Evolutionary conservation across 2,888 invertebrate genomes (phyloP).

Genomic region (Amaurobius ferox): DNA sequence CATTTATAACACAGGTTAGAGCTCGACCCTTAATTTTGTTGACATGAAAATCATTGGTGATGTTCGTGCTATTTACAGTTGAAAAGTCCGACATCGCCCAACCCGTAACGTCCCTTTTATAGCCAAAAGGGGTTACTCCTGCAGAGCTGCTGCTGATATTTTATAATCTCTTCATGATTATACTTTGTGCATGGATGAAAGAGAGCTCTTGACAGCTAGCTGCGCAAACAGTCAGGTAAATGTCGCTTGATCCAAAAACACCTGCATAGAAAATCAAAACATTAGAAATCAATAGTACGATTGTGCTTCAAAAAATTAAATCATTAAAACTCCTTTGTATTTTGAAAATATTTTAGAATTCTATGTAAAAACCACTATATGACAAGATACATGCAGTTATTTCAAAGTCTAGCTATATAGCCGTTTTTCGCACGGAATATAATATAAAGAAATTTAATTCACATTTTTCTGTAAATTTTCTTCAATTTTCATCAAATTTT

Average conservation of each 20-base stretch:
- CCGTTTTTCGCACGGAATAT: too few species aligned
- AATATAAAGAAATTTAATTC: too few species aligned
- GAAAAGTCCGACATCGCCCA: neutral
- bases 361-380: too few species aligned
- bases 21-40: neutral
- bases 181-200: neutral
- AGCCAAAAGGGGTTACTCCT: neutral
- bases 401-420: too few species aligned
- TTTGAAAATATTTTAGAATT: too few species aligned
- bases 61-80: constrained; percentile 9
- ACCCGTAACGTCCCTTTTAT: neutral
- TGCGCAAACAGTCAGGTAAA: neutral
- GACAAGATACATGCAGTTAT: too few species aligned
- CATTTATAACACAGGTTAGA: neutral
- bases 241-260: neutral
- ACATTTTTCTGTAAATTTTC: too few species aligned
- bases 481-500: too few species aligned
- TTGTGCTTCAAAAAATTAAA: neutral
- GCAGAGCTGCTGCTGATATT: neutral
- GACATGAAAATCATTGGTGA: constrained; percentile 1
- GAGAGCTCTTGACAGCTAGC: neutral
- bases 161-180: neutral
- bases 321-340: too few species aligned
- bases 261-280: neutral
- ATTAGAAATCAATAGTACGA: too few species aligned